Percentiles rank a stretch among this genome's conserved stretches.
Evolutionary conservation across 1,140 invertebrate species (phyloP).

Genomic region (Tetragonula clypearis): DNA sequence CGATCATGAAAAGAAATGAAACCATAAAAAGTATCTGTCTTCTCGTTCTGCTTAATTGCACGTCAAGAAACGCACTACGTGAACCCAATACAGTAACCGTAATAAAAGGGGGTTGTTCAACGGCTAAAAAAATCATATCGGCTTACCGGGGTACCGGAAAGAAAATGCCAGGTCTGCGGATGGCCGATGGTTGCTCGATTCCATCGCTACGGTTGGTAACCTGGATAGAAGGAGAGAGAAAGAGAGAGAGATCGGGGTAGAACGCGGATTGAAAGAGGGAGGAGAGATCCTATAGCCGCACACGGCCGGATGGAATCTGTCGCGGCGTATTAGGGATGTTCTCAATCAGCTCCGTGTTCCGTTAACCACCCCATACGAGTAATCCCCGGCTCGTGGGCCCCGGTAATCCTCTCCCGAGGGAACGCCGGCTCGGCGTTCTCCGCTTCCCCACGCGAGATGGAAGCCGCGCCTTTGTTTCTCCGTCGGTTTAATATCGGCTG

Average conservation of each 20-base stretch:
- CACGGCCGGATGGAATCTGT: constrained; percentile 81
- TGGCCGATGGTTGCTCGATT: constrained; percentile 35
- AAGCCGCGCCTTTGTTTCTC: constrained; percentile 68
- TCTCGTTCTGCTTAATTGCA: not conserved
- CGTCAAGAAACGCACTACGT: too few species aligned
- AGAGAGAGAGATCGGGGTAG: constrained; percentile 17
- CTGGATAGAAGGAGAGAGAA: not conserved
- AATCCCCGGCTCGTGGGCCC: constrained; percentile 70
- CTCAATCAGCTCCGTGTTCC: constrained; percentile 80
- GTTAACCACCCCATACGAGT: constrained; percentile 74
- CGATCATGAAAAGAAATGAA: not conserved
- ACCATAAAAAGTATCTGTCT: not conserved
- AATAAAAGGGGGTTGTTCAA: constrained; percentile 2
- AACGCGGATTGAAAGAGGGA: constrained; percentile 24
- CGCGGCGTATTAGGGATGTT: constrained; percentile 80
- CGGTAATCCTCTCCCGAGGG: constrained; percentile 72
- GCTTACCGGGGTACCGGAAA: constrained; percentile 39
- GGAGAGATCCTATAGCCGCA: constrained; percentile 67
- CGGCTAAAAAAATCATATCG: constrained; percentile 47
- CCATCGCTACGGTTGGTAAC: not conserved
- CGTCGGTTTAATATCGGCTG: constrained; percentile 65
- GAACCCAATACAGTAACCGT: not conserved
- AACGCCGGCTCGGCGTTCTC: constrained; percentile 36
- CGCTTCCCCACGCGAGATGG: constrained; percentile 44
- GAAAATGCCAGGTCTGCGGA: constrained; percentile 36